A percentile compares a stretch with the other conserved stretches of the same genome.
Evolutionary conservation across 2,797 vertebrate genomes (phyloP).

Genomic region (Crocodylus rhombifer): DNA sequence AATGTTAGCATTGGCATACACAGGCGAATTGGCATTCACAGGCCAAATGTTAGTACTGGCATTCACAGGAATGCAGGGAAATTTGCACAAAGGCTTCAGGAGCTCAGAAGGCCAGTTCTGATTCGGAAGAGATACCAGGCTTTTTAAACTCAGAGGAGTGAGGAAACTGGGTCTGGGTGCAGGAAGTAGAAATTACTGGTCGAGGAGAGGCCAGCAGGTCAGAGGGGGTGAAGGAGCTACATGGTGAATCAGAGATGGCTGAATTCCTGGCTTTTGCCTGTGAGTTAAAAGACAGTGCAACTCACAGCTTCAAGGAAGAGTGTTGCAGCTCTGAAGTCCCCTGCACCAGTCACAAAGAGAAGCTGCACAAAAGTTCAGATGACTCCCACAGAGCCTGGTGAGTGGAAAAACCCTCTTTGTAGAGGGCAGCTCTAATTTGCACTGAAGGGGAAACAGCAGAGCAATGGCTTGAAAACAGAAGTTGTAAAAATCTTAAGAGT

Average conservation of each 20-base stretch:
- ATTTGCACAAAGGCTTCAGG: not conserved
- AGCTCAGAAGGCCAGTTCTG: not conserved
- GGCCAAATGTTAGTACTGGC: not conserved
- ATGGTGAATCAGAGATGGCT: not conserved
- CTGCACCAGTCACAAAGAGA: not conserved
- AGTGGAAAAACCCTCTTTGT: not conserved
- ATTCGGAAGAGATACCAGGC: not conserved
- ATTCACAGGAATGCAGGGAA: not conserved
- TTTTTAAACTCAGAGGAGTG: not conserved
- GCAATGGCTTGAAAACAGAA: slow-evolving; percentile 1
- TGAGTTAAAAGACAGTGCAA: not conserved
- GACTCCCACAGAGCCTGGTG: not conserved
- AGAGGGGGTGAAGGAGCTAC: not conserved
- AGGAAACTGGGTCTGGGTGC: not conserved
- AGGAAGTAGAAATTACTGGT: not conserved
- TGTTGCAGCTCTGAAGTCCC: not conserved
- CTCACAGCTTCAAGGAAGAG: not conserved
- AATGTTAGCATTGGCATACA: not conserved
- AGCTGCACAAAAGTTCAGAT: not conserved
- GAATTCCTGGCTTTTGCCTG: not conserved
- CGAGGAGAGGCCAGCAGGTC: not conserved
- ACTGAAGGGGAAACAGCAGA: not conserved
- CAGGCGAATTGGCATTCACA: not conserved
- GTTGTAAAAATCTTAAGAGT: not conserved
- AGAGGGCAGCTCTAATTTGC: not conserved